A percentile compares a stretch with the other conserved stretches of the same genome.
These are phyloP conservation scores for Lepus oiostolus DNA, from an alignment of 2,797 vertebrate species.

Conservation along the genomic window DNA sequence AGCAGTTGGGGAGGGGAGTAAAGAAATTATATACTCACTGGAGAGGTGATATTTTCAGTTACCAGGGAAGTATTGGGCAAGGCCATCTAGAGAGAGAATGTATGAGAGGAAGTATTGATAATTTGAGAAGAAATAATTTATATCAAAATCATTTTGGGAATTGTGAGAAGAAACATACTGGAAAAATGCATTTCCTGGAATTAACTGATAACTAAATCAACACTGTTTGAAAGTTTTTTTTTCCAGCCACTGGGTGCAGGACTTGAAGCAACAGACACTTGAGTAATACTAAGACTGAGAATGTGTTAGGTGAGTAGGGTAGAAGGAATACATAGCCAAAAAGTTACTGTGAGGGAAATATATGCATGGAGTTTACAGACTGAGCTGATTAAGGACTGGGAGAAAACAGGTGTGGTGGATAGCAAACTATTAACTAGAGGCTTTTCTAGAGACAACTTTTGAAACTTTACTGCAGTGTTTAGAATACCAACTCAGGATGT, in stretches of 20 bases:
- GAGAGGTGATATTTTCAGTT: background rate
- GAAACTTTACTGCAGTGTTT: background rate
- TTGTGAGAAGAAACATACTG: background rate
- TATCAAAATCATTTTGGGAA: background rate
- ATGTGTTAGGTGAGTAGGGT: background rate
- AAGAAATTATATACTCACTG: background rate
- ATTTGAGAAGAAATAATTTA: background rate
- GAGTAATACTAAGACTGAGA: background rate
- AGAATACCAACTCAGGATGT: background rate
- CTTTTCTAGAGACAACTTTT: background rate
- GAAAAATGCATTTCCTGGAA: background rate
- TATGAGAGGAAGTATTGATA: background rate
- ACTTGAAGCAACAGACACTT: background rate
- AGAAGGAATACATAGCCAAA: background rate
- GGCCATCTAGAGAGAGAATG: background rate
- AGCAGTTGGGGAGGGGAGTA: background rate
- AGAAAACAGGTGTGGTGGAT: no score
- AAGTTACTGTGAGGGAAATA: background rate
- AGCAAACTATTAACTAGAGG: background rate
- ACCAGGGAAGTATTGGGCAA: background rate
- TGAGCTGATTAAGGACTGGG: background rate
- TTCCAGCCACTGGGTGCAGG: background rate
- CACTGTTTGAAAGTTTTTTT: background rate
- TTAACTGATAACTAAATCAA: background rate
- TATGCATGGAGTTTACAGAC: background rate